phyloP scores from a whole-genome alignment of 2,888 invertebrate genomes.

The Dicycla oo region DNA sequence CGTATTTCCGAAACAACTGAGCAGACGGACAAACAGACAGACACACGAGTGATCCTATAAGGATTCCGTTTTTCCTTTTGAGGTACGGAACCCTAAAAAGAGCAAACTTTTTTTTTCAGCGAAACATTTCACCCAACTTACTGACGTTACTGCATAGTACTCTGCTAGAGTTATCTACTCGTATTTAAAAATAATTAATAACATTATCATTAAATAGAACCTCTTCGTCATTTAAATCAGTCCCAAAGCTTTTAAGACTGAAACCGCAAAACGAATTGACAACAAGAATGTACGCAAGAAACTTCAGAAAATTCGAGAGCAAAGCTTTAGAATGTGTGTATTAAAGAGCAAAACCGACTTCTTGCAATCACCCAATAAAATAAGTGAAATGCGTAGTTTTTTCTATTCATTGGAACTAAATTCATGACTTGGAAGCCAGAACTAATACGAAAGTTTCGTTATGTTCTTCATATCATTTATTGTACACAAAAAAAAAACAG shows the following conservation, averaged over 20 bases:
- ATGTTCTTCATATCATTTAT: not conserved
- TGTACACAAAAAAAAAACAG: not conserved
- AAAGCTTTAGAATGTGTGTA: conserved; percentile 10
- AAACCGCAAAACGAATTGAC: conserved; percentile 20
- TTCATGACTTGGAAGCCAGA: conserved; percentile 2
- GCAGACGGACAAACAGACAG: too few relatives aligned
- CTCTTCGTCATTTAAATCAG: conserved; percentile 29
- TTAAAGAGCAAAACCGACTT: not conserved
- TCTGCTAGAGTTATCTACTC: conserved; percentile 12
- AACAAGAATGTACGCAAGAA: not conserved
- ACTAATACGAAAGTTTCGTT: not conserved
- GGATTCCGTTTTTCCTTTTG: too few relatives aligned
- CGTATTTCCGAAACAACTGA: too few relatives aligned
- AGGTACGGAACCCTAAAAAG: too few relatives aligned
- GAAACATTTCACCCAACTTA: conserved; percentile 3
- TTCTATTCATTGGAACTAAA: not conserved
- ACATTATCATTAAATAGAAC: conserved; percentile 20
- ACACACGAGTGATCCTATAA: too few relatives aligned
- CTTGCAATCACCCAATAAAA: conserved; percentile 1
- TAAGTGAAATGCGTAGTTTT: not conserved
- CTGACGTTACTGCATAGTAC: conserved; percentile 12
- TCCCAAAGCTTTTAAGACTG: conserved; percentile 25
- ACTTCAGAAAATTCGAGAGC: conserved; percentile 26
- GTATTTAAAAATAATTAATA: conserved; percentile 33
- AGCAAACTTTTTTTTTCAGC: not conserved